Base-by-base conservation (phyloP, 1,140 invertebrate genomes). In the Aphelinus certus region DNA sequence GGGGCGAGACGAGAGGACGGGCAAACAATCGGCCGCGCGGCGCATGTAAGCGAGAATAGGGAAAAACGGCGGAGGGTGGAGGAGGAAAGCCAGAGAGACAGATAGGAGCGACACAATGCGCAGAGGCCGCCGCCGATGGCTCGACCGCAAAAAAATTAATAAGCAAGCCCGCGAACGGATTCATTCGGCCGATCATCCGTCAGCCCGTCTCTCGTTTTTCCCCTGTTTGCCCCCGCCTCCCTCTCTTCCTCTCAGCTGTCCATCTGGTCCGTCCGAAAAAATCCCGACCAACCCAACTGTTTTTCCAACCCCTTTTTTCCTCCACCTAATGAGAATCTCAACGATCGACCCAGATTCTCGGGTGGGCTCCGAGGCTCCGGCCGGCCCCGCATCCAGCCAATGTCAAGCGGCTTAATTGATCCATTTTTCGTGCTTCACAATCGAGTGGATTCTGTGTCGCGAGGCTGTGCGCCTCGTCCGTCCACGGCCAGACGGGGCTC, bases 331-430 rank as follows among this genome's bases (percentile, higher is more conserved):
- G 83, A 85, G 83, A 83, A 84, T 85, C 84, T 85, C 84, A 85
- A 85, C 82, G 83, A 85, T 83, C 80, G 83, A 84, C 84, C 84
- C 82, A 85, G 79, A 84, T 85, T 78, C 79, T 73, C 75, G 51
- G 51, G 4, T 53, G 42, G 43, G 9, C 26, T 42, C 10, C 4
- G 9, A 45, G 66, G 1, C 6, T 26, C 26, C 26, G 26, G 26
- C 26, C 26, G 26, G 26, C 26, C 26, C 26, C 26, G 26, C 26
- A 26, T 76, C 75, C 73, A 66, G 74, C 48, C 75, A 79, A 82
- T 79, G 79, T 80, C 79, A 82, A 83, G 82, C 75, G 79, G 53
- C 66, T 77, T 75, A 71, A 76, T 78, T 76, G 80, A 83, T 58
- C 48, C 53, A 57, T 72, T 56, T 26, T 26, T 26, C 26, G 26